These are phyloP conservation scores for Anoura caudifer DNA, from an alignment of 2,113 vertebrate species.

Conservation along the genomic window DNA sequence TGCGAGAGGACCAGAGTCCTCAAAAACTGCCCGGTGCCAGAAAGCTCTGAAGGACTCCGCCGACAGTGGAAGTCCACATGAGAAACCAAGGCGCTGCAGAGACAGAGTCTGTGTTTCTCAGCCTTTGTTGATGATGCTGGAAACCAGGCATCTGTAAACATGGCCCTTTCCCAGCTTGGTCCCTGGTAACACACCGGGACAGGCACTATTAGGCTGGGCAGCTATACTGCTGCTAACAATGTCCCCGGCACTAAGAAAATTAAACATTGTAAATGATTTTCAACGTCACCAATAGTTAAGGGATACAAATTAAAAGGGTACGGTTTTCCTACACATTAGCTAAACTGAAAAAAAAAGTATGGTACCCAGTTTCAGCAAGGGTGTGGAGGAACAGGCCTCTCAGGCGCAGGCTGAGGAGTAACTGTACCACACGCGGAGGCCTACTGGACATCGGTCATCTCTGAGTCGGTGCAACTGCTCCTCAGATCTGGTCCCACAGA, in stretches of 20 bases:
- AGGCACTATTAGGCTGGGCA: neutral
- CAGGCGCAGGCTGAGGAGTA: neutral
- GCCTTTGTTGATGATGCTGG: neutral
- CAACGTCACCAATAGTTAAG: neutral
- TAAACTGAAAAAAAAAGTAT: neutral
- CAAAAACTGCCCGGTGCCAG: neutral
- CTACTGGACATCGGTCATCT: neutral
- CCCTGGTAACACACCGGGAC: neutral
- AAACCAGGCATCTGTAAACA: neutral
- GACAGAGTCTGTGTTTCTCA: neutral
- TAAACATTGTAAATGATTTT: neutral
- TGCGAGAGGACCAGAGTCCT: neutral
- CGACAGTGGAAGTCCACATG: neutral
- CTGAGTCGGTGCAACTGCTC: neutral
- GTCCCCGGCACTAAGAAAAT: neutral
- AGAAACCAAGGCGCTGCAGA: neutral
- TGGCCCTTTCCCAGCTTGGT: neutral
- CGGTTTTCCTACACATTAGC: neutral
- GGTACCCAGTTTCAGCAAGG: neutral
- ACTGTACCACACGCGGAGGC: rapidly evolving
- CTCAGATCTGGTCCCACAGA: neutral
- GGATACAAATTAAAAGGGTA: neutral
- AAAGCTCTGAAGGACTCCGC: neutral
- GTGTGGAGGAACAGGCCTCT: neutral
- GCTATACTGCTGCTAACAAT: neutral